A percentile compares a stretch with the other conserved stretches of the same genome.
Conservation (phyloP, 2,888 invertebrate genomes). For the Drosophila rubida region DNA sequence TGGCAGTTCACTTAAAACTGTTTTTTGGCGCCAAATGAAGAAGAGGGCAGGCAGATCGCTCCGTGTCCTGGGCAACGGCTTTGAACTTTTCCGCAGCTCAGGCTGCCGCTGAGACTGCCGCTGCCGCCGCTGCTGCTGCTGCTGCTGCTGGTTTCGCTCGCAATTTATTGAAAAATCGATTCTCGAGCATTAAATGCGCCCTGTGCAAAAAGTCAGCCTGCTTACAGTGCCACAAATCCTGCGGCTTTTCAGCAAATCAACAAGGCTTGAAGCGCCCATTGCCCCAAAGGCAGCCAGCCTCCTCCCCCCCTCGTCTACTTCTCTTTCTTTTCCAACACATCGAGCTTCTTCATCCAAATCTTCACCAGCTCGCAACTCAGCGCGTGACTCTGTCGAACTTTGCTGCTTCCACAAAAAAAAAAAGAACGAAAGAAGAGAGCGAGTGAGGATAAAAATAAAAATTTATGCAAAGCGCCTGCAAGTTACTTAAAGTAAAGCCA, state of each 20-base stretch:
- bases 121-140: not conserved
- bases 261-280: constrained; percentile 58
- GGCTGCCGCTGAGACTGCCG: not conserved
- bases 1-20: constrained; percentile 69
- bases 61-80: constrained; percentile 55
- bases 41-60: constrained; percentile 2
- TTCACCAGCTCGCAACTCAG: constrained; percentile 51
- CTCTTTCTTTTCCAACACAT: not conserved
- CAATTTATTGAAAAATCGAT: constrained; percentile 81
- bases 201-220: constrained; percentile 48
- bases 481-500: constrained; percentile 73
- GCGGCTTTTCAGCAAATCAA: constrained; percentile 80
- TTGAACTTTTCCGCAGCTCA: constrained; percentile 64
- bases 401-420: constrained; percentile 38
- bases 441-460: constrained; percentile 40
- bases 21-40: constrained; percentile 13
- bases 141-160: constrained; percentile 17
- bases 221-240: constrained; percentile 74
- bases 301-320: too few relatives aligned
- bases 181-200: constrained; percentile 69
- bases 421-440: constrained; percentile 7
- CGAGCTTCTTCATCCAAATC: constrained; percentile 15
- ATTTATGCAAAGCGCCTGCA: constrained; percentile 77
- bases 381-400: constrained; percentile 78
- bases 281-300: constrained; percentile 23